phyloP scores from a whole-genome alignment of 2,113 vertebrate species.

The Corythaeola cristata region DNA sequence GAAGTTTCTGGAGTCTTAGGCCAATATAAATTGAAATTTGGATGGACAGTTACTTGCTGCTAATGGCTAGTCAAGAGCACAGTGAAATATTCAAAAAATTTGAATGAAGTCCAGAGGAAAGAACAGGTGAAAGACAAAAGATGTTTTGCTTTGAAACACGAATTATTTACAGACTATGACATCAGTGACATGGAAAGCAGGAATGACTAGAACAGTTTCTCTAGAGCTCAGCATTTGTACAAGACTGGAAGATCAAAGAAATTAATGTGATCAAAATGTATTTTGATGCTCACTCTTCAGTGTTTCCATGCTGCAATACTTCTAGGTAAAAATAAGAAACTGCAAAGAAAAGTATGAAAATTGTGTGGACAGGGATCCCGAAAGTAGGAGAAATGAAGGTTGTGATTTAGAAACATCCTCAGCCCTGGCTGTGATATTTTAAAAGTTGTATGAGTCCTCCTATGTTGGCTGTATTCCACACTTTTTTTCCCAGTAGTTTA shows the following conservation, averaged over 20 bases:
- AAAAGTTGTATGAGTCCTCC: background rate
- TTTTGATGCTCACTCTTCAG: background rate
- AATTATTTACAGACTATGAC: background rate
- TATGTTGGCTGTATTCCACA: background rate
- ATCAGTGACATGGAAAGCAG: background rate
- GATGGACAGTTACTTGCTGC: background rate
- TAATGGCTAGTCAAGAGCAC: background rate
- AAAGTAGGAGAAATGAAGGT: background rate
- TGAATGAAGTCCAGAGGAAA: background rate
- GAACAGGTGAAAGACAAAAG: background rate
- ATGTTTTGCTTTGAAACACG: background rate
- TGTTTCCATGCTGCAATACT: background rate
- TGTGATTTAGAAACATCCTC: background rate
- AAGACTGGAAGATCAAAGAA: background rate
- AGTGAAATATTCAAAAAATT: background rate
- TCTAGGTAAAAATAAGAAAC: background rate
- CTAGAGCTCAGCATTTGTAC: background rate
- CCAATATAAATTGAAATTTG: background rate
- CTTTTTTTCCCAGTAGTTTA: background rate
- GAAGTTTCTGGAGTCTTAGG: background rate
- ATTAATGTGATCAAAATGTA: background rate
- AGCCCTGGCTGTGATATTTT: background rate
- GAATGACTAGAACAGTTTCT: background rate
- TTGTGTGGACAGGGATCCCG: background rate
- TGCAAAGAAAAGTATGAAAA: background rate